Percentiles rank a stretch among this genome's conserved stretches.
Conservation (phyloP, 2,888 invertebrate species). For the Stramonita haemastoma region DNA sequence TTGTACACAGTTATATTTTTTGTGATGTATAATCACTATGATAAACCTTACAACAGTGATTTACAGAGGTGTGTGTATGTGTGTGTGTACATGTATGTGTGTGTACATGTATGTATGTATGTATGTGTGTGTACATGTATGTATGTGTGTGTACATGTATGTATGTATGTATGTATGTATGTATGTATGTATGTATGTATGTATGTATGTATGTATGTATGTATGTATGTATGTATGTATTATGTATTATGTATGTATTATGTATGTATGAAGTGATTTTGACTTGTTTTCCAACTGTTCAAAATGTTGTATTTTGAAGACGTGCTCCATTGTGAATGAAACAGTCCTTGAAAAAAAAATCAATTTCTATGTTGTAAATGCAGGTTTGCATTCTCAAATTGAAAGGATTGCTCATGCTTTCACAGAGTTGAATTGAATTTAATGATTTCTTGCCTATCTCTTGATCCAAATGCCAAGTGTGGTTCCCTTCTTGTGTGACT, state of each 20-base stretch:
- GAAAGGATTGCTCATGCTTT: background rate
- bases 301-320: background rate
- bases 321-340: background rate
- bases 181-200: background rate
- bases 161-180: constrained; percentile 19
- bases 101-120: background rate
- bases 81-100: constrained; percentile 8
- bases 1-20: background rate
- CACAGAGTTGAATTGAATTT: background rate
- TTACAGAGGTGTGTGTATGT: background rate
- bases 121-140: background rate
- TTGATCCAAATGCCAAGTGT: too few species aligned
- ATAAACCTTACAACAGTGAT: background rate
- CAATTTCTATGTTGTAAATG: background rate
- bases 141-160: background rate
- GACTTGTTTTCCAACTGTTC: too few species aligned
- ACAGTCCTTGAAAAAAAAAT: too few species aligned
- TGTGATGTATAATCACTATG: background rate
- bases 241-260: too few species aligned
- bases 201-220: background rate
- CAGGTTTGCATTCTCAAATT: background rate
- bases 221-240: background rate
- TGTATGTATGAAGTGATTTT: background rate
- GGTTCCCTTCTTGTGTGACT: too few species aligned
- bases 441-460: background rate